Base-by-base conservation (phyloP, 1,140 invertebrate genomes). In the Zaprionus davidi region DNA sequence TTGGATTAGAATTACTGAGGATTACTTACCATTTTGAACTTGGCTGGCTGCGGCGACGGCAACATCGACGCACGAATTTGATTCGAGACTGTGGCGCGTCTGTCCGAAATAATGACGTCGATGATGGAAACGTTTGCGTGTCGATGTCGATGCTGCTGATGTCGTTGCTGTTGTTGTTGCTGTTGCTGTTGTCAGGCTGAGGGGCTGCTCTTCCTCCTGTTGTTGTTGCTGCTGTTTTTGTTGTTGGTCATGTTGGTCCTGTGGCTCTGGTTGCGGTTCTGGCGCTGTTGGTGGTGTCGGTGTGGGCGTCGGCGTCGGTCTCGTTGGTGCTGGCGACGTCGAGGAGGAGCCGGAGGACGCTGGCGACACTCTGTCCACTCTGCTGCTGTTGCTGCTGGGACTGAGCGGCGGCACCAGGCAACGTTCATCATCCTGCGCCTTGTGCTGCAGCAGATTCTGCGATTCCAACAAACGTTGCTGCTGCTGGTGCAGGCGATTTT, bases 401-500 rank as follows among this genome's bases (percentile, higher is more conserved):
- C 92, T 92, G 3, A 92, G 59, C 13, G 91, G 91, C 38, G 91
- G 91, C 72, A 92, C 87, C 44, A 92, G 41, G 22, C 81, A 85
- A 26, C 91, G 83, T 53, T 92, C 87, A 56, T 92, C 87, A 17
- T 92, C 88, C 82, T 94, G 93, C 31, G 93, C 92, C 85, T 95
- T 95, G 83, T 93, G 92, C 59, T 93, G 93, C 36, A 95, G 92
- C 82, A 95, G 92, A 92, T 97, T 96, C 93, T 97, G 96, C 44
- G 95, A 95, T 90, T 97, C 97, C 86, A 96, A 93, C 81, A 97
- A 93, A 66, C 96, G 95, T 85, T 96, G 94, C 93, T 97, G 97
- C 94, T 97, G 97, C 95, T 97, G 96, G 79, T 97, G 96, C 94
- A 97, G 94, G 84, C 97, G 95, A 92, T 97, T 97, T 93, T 97